Percentiles rank a stretch among this genome's conserved stretches.
phyloP scores from a whole-genome alignment of 2,797 vertebrate species.

The Myiotriccus ornatus region DNA sequence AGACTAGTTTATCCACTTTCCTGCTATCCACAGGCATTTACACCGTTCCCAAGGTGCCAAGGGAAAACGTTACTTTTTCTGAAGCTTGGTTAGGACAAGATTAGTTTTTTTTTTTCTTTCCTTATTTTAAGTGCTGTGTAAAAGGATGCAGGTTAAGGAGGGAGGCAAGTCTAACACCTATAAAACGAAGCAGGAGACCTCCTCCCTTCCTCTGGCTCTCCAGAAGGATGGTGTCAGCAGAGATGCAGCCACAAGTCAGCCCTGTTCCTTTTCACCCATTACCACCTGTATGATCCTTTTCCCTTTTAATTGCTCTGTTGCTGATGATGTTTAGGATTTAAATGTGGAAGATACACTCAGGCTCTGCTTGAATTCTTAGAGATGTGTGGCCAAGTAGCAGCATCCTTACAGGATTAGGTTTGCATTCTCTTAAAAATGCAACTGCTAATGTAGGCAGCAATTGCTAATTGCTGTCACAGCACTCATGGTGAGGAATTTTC shows the following conservation, averaged over 20 bases:
- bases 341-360: neutral
- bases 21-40: neutral
- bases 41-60: neutral
- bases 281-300: neutral
- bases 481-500: neutral
- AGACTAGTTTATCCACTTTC: neutral
- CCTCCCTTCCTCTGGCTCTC: neutral
- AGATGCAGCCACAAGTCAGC: neutral
- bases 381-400: neutral
- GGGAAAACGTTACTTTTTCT: neutral
- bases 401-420: neutral
- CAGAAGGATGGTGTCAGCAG: neutral
- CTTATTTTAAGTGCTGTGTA: neutral
- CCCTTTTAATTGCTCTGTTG: neutral
- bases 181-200: neutral
- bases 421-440: neutral
- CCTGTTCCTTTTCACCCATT: neutral
- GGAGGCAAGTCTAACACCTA: neutral
- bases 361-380: neutral
- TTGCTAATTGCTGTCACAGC: neutral
- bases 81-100: neutral
- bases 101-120: neutral
- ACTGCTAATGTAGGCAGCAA: neutral
- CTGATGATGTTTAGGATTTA: neutral
- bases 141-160: neutral